These are phyloP conservation scores for Eubucco bourcierii DNA, from an alignment of 2,113 vertebrate species.

Conservation along the genomic window DNA sequence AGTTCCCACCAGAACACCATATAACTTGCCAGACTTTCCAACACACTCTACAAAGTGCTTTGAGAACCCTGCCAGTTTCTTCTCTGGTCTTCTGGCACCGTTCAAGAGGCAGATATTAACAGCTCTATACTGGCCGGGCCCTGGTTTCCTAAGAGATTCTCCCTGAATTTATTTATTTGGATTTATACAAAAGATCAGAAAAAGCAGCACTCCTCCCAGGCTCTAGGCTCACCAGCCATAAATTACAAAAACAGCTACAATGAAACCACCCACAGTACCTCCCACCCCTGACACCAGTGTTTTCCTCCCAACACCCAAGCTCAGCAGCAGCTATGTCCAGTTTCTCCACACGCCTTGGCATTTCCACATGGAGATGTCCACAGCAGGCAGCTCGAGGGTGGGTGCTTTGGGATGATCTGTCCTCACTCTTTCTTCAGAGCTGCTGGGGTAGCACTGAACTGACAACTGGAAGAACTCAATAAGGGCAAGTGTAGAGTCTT, in stretches of 20 bases:
- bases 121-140: slow-evolving; percentile 25
- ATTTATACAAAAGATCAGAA: slow-evolving; percentile 67
- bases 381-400: neutral
- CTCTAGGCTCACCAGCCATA: slow-evolving; percentile 60
- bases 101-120: slow-evolving; percentile 49
- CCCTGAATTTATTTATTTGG: slow-evolving; percentile 68
- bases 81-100: slow-evolving; percentile 19
- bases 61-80: slow-evolving; percentile 58
- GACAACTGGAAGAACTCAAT: neutral
- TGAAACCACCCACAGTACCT: slow-evolving; percentile 63
- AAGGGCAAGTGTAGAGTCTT: no score
- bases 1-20: slow-evolving; percentile 6
- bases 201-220: slow-evolving; percentile 64
- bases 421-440: neutral
- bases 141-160: slow-evolving; percentile 64
- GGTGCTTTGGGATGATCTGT: neutral
- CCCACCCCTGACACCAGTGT: neutral
- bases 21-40: slow-evolving; percentile 46
- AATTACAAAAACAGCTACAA: slow-evolving; percentile 63
- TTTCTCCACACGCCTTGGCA: neutral
- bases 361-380: neutral
- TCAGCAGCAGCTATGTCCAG: neutral
- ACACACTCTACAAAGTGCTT: slow-evolving; percentile 26
- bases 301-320: neutral
- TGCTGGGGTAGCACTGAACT: neutral